A percentile compares a stretch with the other conserved stretches of the same genome.
Conservation (phyloP, 2,113 vertebrate species). For the Brevimyrus niger region DNA sequence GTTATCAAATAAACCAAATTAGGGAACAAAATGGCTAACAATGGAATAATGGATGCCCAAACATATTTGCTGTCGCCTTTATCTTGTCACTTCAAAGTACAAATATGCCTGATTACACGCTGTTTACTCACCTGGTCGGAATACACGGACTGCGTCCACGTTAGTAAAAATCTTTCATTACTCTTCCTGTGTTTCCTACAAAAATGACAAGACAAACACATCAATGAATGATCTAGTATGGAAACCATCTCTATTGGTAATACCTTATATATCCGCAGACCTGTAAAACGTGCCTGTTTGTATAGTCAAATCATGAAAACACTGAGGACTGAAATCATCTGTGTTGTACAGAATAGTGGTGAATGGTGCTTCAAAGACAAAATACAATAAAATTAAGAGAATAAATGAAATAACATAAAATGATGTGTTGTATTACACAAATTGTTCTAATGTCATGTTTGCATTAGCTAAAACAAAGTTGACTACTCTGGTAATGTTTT, state of each 20-base stretch:
- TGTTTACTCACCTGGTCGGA: conserved; percentile 2
- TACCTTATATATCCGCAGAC: neutral
- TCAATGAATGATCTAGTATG: neutral
- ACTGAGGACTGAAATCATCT: neutral
- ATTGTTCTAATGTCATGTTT: neutral
- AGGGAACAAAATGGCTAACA: neutral
- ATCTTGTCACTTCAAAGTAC: conserved; percentile 9
- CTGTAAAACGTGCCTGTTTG: neutral
- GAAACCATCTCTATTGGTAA: neutral
- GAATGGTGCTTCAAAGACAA: neutral
- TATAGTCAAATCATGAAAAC: neutral
- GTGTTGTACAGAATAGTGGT: neutral
- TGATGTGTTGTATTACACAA: neutral
- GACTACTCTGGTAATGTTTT: neutral
- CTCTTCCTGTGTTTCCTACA: neutral
- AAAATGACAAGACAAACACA: neutral
- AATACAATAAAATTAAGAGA: neutral
- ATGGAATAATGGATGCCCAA: neutral
- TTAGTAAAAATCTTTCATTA: neutral
- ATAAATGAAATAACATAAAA: neutral
- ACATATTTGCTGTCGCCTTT: neutral
- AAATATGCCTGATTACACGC: neutral
- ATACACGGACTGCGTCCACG: neutral
- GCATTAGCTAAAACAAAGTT: neutral
- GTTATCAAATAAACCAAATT: neutral